Evolutionary conservation across 1,140 invertebrate genomes (phyloP).

Genomic region (Drosophila lini): DNA sequence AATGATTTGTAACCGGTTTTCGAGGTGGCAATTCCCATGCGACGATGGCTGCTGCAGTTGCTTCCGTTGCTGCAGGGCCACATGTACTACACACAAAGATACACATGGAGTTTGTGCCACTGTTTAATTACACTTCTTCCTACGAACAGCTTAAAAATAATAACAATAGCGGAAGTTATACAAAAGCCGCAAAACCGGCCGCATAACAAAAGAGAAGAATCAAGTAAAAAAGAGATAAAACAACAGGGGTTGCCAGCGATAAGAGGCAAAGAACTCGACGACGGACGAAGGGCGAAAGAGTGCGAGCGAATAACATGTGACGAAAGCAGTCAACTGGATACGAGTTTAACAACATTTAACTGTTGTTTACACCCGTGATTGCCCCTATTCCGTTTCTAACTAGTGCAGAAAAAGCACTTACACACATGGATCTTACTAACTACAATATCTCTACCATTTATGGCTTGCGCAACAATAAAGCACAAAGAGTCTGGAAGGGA

Average conservation of each 20-base stretch:
- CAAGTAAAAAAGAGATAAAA: slow-evolving; percentile 12
- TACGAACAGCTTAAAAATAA: slow-evolving; percentile 51
- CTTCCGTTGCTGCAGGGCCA: slow-evolving; percentile 22
- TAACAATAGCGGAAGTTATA: slow-evolving; percentile 76
- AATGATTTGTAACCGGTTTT: slow-evolving; percentile 78
- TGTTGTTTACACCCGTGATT: slow-evolving; percentile 54
- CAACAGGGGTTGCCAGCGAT: slow-evolving; percentile 34
- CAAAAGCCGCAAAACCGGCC: slow-evolving; percentile 76
- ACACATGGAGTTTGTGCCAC: slow-evolving; percentile 27
- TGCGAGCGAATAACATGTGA: slow-evolving; percentile 41
- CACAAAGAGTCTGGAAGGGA: background rate
- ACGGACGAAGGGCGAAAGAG: slow-evolving; percentile 17
- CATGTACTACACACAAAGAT: background rate
- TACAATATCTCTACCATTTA: slow-evolving; percentile 2
- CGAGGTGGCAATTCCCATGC: slow-evolving; percentile 68
- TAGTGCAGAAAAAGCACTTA: slow-evolving; percentile 27
- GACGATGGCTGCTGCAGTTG: slow-evolving; percentile 41
- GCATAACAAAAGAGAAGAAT: slow-evolving; percentile 28
- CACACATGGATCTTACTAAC: background rate
- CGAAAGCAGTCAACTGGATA: slow-evolving; percentile 33
- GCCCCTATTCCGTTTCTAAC: slow-evolving; percentile 16
- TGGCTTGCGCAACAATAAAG: slow-evolving; percentile 2
- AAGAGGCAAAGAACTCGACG: slow-evolving; percentile 29
- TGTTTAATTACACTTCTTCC: slow-evolving; percentile 73
- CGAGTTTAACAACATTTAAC: slow-evolving; percentile 55